Evolutionary conservation across 35 echinoderm and acorn worm species (phyloP), one percentile per base, ranked within the genome.

Genomic region (Ophiothrix spiculata): DNA sequence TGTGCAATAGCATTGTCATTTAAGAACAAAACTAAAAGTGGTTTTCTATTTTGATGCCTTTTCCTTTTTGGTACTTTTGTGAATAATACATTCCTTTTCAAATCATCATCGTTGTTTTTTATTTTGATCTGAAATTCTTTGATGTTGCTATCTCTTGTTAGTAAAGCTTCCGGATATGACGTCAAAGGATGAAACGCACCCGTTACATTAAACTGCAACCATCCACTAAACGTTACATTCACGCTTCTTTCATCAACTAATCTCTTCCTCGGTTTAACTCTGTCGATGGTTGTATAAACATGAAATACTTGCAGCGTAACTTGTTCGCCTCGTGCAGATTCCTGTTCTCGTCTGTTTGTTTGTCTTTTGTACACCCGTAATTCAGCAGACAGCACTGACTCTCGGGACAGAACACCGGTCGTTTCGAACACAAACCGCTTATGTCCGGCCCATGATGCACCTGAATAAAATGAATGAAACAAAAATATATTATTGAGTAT

Each of bases 161-260:
- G 10, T 31, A 31, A 76, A 11, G 87, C 6, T 10, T 73, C 56
- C 35, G n/a, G 17, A 56, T 19, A 39, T 35, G 12, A 16, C 33
- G 35, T 17, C 16, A 39, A 16, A 37, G 79, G 31, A 17, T 40
- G 25, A 37, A 92, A 87, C 32, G 83, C 79, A 40, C 35, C 34
- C 33, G 84, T 82, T 56, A 92, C 90, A 42, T 87, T 86, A 81
- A 92, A 92, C 35, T 87, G 77, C 38, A 92, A 41, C 60, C 77
- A 92, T 75, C 90, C 90, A n/a, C 46, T 54, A 39, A 81, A 77
- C 46, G 83, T 46, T 32, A 76, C 21, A 19, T 87, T 79, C 17
- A 92, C 33, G 1, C 45, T 45, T n/a, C 79, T 80, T 31, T 74
- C 39, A 46, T 87, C 90, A 0, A 87, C 35, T 35, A 92, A 79